A percentile compares a stretch with the other conserved stretches of the same genome.
These are phyloP conservation scores for Oasisia sp. DNA, from an alignment of 2,888 invertebrate species.

Conservation along the genomic window DNA sequence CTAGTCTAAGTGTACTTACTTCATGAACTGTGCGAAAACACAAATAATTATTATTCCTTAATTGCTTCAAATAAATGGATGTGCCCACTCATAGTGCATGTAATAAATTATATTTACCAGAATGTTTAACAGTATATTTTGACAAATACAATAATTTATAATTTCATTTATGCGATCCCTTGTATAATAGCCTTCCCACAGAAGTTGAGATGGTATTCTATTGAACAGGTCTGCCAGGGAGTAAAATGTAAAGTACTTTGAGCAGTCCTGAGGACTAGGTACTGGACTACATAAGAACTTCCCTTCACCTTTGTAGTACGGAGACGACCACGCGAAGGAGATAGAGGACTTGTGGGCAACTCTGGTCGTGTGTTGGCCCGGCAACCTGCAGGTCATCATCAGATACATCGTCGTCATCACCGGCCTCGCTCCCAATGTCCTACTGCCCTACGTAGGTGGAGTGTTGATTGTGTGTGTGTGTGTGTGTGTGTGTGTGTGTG, in stretches of 20 bases:
- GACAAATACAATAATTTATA: no score
- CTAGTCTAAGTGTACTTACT: no score
- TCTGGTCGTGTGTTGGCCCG: conserved; percentile 92
- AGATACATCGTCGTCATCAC: conserved; percentile 95
- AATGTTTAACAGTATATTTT: no score
- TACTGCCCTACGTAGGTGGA: conserved; percentile 84
- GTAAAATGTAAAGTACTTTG: neutral
- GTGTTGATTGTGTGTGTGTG: neutral
- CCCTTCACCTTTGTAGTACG: conserved; percentile 75
- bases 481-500: neutral
- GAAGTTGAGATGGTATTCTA: no score
- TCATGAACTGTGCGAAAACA: no score
- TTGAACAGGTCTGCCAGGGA: no score
- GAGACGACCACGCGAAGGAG: conserved; percentile 94
- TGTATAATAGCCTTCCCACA: no score
- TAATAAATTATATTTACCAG: no score
- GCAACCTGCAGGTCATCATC: conserved; percentile 95
- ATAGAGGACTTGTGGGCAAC: conserved; percentile 97
- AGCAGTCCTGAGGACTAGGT: neutral
- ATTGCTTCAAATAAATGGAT: no score
- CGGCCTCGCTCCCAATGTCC: conserved; percentile 95
- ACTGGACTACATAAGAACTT: neutral
- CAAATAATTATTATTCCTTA: no score
- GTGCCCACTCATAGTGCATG: no score
- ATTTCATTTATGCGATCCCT: no score